Conservation (phyloP, 2,888 invertebrate species). For the Melinopterus prodromus region DNA sequence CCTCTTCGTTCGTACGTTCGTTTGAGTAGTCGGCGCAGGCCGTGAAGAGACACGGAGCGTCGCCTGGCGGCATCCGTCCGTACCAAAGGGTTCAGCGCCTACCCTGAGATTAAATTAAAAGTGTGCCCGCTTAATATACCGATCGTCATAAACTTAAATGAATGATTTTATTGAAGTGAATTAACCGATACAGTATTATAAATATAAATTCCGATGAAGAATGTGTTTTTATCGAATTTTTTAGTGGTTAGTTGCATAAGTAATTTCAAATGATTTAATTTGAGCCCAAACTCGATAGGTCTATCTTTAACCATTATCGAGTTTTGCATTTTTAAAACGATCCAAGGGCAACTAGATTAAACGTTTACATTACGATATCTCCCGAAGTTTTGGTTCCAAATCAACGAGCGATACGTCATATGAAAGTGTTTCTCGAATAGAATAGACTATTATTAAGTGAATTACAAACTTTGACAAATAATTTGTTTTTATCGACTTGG, state of each 20-base stretch:
- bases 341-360: not conserved
- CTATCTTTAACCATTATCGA: not conserved
- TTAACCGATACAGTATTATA: too few relatives aligned
- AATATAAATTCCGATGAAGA: too few relatives aligned
- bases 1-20: not conserved
- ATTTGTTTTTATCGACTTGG: not conserved
- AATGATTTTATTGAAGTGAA: too few relatives aligned
- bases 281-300: not conserved
- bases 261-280: not conserved
- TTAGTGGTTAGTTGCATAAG: too few relatives aligned
- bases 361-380: not conserved
- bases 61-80: not conserved
- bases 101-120: not conserved
- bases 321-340: not conserved
- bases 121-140: not conserved
- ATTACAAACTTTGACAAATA: not conserved
- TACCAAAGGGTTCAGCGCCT: conserved; percentile 4
- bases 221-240: too few relatives aligned
- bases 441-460: not conserved
- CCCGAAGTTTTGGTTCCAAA: not conserved
- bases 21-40: not conserved
- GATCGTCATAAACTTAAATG: too few relatives aligned
- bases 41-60: not conserved
- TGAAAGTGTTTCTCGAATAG: not conserved
- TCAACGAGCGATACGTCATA: not conserved